Evolutionary conservation across 1,140 invertebrate genomes (phyloP).

Genomic region (Venustaconcha ellipsiformis): DNA sequence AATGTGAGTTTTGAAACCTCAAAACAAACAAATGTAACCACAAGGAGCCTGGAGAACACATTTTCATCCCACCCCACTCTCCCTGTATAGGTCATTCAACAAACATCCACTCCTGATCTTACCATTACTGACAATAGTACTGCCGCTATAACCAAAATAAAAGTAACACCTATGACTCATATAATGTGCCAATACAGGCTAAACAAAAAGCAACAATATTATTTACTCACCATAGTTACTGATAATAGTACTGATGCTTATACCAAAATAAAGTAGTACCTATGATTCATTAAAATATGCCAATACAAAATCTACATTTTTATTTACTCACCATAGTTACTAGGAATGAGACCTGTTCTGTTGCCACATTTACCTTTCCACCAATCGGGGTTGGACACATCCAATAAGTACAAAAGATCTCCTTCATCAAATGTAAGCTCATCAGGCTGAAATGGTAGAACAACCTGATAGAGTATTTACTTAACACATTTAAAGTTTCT

Average conservation of each 20-base stretch:
- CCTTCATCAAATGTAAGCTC: conserved; percentile 78
- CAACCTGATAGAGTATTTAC: no score
- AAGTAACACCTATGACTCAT: not conserved
- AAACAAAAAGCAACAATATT: not conserved
- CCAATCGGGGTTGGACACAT: conserved; percentile 71
- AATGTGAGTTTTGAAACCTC: no score
- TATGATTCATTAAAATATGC: not conserved
- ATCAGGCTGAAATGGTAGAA: conserved; percentile 63
- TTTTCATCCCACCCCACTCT: no score
- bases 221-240: conserved; percentile 76
- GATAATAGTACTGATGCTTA: no score
- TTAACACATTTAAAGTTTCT: no score
- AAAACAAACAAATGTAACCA: no score
- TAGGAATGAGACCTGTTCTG: conserved; percentile 76
- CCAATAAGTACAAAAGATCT: conserved; percentile 77
- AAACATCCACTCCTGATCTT: no score
- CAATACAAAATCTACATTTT: not conserved
- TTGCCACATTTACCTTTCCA: conserved; percentile 77
- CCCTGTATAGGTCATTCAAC: no score
- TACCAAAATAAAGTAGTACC: no score
- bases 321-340: conserved; percentile 77
- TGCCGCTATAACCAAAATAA: no score
- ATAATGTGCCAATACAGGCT: not conserved
- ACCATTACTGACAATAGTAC: no score
- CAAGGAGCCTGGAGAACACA: no score